Evolutionary conservation across 2,797 vertebrate genomes (phyloP), one percentile per base, ranked within the genome.

Genomic region (Trachurus trachurus): DNA sequence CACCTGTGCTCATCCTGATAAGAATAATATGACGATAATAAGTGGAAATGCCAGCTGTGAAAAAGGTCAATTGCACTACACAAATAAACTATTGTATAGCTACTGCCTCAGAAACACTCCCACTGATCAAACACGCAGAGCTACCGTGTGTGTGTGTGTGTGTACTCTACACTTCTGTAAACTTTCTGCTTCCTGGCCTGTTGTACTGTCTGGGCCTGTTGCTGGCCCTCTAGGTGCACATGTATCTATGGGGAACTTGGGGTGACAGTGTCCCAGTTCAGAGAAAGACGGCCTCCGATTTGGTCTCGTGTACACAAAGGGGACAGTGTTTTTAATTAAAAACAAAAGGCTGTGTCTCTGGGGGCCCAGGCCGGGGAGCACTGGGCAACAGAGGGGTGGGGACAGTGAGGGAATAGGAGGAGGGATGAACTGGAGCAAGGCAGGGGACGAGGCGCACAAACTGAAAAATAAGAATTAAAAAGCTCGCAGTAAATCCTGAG

Each of bases 241-340:
- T 56, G 66, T 44, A 54, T 62, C 49, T 34, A 54, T 26, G 64
- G 53, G 49, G 39, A 34, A 62, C 40, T 61, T 22, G 44, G 66
- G 66, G 66, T 72, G 73, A 86, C 56, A 21, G 71, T 81, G 86
- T 74, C 87, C 90, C 61, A 69, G 22, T 89, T 87, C 29, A 63
- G 62, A 79, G 42, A 40, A 11, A 40, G 80, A 45, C 66, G 58
- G 82, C 68, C 83, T 83, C 66, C 58, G 58, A 81, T 74, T 49
- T 63, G 57, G 71, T 50, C 37, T 52, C 53, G 7, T 70, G 44
- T 63, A 71, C 74, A 93, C 91, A 94, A 89, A 89, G 82, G 84
- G 80, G 70, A 78, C 86, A 76, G 61, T 89, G 92, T 90, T 80
- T 87, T 86, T 86, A 87, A 92, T 92, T 86, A 87, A 85, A 89